A percentile compares a stretch with the other conserved stretches of the same genome.
These are phyloP conservation scores for Conops quadrifasciatus DNA, from an alignment of 2,888 invertebrate species.

Conservation along the genomic window DNA sequence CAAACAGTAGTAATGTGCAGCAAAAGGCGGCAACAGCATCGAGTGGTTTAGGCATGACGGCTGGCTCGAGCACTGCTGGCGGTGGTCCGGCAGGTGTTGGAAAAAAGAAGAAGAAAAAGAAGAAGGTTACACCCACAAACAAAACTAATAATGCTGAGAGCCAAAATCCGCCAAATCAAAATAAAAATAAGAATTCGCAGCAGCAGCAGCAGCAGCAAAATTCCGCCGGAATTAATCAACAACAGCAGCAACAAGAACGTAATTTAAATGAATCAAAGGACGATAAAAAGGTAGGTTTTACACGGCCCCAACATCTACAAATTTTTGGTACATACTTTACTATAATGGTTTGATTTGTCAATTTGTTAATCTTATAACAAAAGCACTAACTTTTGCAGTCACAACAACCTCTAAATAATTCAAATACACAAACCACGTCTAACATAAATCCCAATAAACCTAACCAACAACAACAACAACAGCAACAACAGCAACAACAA, in stretches of 20 bases:
- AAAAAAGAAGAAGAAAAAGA: constrained; percentile 29
- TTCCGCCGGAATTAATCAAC: neutral
- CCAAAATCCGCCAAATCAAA: constrained; percentile 25
- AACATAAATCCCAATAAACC: constrained; percentile 5
- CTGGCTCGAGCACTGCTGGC: neutral
- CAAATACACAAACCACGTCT: neutral
- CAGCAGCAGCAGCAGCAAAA: constrained; percentile 5
- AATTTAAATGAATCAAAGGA: constrained; percentile 11
- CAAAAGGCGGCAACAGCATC: neutral
- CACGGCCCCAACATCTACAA: neutral
- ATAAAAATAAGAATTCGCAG: constrained; percentile 4
- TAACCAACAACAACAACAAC: constrained; percentile 17
- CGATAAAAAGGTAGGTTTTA: constrained; percentile 18
- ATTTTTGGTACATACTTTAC: neutral
- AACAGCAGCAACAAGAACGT: neutral
- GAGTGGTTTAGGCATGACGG: constrained; percentile 3
- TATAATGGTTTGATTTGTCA: neutral
- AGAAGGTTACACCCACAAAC: constrained; percentile 40
- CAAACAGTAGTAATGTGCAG: constrained; percentile 29
- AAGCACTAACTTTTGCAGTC: constrained; percentile 2
- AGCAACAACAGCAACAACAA: constrained; percentile 27
- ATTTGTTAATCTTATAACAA: neutral
- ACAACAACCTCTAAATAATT: neutral
- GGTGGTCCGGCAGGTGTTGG: neutral
- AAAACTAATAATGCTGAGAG: constrained; percentile 35